These are phyloP conservation scores for Riptortus pedestris DNA, from an alignment of 1,140 invertebrate species.

Conservation along the genomic window DNA sequence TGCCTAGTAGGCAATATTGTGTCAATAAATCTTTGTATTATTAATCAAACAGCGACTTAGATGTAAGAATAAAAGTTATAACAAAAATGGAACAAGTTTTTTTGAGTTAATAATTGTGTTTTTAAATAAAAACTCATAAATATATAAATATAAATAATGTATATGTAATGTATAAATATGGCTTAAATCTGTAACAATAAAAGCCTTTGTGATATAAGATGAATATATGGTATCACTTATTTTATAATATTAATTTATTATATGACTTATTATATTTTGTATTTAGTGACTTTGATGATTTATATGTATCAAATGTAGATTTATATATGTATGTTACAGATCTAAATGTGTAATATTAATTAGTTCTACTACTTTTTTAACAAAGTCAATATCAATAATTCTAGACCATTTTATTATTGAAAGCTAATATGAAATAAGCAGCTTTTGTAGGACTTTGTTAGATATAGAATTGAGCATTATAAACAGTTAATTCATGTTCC, in stretches of 20 bases:
- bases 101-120: conserved; percentile 6
- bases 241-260: conserved; percentile 26
- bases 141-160: conserved; percentile 7
- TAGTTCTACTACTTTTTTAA: conserved; percentile 3
- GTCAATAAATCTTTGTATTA: neutral
- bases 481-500: conserved; percentile 15
- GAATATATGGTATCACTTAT: conserved; percentile 22
- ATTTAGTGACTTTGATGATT: conserved; percentile 8
- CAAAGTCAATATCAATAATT: neutral
- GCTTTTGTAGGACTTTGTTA: neutral
- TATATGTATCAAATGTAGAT: conserved; percentile 13
- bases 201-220: conserved; percentile 23
- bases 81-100: neutral
- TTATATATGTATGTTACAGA: conserved; percentile 16
- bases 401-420: conserved; percentile 5
- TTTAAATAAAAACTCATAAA: conserved; percentile 5
- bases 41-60: conserved; percentile 3
- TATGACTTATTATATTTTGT: conserved; percentile 23
- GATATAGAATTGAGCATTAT: conserved; percentile 3
- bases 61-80: neutral
- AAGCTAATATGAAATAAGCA: neutral
- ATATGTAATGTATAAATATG: conserved; percentile 12
- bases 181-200: conserved; percentile 21
- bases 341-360: conserved; percentile 2
- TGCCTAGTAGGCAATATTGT: neutral